Evolutionary conservation across 1,140 invertebrate species (phyloP), one percentile per base, ranked within the genome.

Genomic region (Latrodectus geometricus): DNA sequence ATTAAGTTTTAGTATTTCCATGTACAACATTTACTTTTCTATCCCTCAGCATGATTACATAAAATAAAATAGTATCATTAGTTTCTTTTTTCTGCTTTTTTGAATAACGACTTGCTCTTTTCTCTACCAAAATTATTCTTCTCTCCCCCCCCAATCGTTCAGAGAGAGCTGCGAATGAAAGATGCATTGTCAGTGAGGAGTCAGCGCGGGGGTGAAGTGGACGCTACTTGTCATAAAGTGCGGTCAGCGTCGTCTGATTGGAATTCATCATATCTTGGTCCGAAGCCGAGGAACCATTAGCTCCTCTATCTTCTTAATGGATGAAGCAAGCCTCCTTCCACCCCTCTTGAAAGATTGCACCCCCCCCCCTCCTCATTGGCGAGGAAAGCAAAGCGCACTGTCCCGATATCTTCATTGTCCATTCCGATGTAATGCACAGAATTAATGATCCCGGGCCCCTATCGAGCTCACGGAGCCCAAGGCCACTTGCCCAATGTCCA

Each of bases 391-490:
- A 61, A 61, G 70, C 70, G 70, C 35, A 12, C 73, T 66, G 17
- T 52, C 49, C 73, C 73, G 76, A 86, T 86, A 86, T 86, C 83
- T 86, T 78, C 83, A 86, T 86, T 86, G 83, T 86, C 83, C 83
- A 86, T 86, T 77, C 83, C 83, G 74, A 86, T 86, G 83, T 86
- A 86, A 86, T 86, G 83, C 83, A 86, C 83, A 86, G 83, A 86
- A 86, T 86, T 86, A 86, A 86, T 86, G 83, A 86, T 78, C 74
- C 69, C 75, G 48, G 15, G 79, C 48, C 73, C 48, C 75, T 52
- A 69, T 80, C 77, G 77, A 69, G 21, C 14, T 54, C 52, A 21
- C 73, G 73, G 49, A 75, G 74, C 83, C 83, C 74, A 77, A 86
- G 83, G 83, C 83, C 83, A 77, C 83, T 78, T 78, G 83, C 74